Base-by-base conservation (phyloP, 2,888 invertebrate species). In the Nebria salina region DNA sequence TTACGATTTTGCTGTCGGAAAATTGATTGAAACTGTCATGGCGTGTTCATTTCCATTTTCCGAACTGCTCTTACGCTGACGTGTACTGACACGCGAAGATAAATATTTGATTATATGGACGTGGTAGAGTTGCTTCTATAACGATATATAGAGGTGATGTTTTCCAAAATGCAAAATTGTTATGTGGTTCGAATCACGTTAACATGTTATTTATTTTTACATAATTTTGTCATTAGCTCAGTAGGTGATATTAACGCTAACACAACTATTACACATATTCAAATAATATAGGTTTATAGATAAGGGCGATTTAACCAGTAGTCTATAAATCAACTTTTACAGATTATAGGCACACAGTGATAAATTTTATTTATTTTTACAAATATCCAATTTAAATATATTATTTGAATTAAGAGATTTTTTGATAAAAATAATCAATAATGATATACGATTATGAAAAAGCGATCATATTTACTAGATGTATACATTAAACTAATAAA, bases 11-110 rank as follows among this genome's bases (percentile, higher is more conserved):
- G 54, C 54, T 54, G 54, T 8, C 54, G 54, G 54, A 54, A 54
- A 54, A 4, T 54, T 54, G 54, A 54, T 54, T 54, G 54, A 54
- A 54, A 54, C 54, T 54, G 20, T 26, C 25, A 25, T 70, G 26
- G 70, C 70, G 70, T 70, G 70, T 70, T 70, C 70, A 70, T 70
- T n/a, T 70, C 15, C 70, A 66, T 66, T 66, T 66, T 70, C 11
- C 34, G 15, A 70, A 70, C 20, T 25, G n/a, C 54, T 54, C 54
- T 54, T 54, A 54, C 3, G 54, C 54, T 54, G 54, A 54, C 54
- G 54, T 54, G 54, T 54, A 54, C 54, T 54, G 54, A 54, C 54
- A 54, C 54, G 54, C 54, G 54, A 54, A 54, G 8, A 54, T 54
- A 54, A 54, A 54, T 54, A 54, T 54, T 54, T 54, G 54, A 54